These are phyloP conservation scores for Diplosoma virens DNA, from an alignment of 23 tunicate species.

Conservation along the genomic window DNA sequence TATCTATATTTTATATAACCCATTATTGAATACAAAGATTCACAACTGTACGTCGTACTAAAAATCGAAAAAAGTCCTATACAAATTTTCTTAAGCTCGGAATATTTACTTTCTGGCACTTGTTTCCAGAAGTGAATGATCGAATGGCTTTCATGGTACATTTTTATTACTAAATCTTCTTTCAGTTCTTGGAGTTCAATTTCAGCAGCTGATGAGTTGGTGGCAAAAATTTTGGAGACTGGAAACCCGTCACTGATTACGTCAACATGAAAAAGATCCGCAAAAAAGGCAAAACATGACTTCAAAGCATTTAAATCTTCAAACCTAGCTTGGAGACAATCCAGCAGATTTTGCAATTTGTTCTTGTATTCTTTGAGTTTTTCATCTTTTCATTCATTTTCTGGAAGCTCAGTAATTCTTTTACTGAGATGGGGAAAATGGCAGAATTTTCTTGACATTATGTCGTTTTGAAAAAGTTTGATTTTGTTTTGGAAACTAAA, in stretches of 20 bases:
- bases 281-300: constrained; percentile 23
- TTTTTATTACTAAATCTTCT: too few species aligned
- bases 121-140: too few species aligned
- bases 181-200: too few species aligned
- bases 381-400: constrained; percentile 2
- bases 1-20: too few species aligned
- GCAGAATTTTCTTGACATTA: constrained; percentile 30
- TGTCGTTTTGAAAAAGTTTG: constrained; percentile 35
- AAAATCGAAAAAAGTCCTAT: too few species aligned
- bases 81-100: too few species aligned
- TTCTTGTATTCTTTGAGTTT: constrained; percentile 34
- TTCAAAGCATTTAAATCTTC: constrained; percentile 22
- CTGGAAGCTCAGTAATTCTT: constrained; percentile 1
- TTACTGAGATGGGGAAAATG: constrained; percentile 36
- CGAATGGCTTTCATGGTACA: too few species aligned
- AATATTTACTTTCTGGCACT: too few species aligned
- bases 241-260: constrained; percentile 37
- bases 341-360: constrained; percentile 35
- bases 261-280: constrained; percentile 14
- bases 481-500: constrained; percentile 41
- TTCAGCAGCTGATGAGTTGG: too few species aligned
- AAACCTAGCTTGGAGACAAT: constrained; percentile 27
- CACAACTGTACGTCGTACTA: too few species aligned
- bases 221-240: constrained; percentile 16
- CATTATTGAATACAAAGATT: too few species aligned